phyloP scores from a whole-genome alignment of 2,888 invertebrate genomes.

The Euzetes globulus region DNA sequence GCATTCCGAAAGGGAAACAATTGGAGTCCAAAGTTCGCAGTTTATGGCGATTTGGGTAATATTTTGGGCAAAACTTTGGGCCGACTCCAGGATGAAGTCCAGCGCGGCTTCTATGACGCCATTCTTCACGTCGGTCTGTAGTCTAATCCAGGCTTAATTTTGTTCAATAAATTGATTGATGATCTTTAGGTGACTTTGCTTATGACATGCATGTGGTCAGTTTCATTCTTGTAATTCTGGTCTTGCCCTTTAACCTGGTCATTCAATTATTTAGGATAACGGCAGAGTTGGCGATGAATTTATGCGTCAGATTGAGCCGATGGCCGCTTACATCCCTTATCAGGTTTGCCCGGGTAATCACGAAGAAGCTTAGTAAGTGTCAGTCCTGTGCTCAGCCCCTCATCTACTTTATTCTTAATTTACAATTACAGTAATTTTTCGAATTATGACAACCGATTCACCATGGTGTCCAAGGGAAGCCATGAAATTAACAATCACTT shows the following conservation, averaged over 20 bases:
- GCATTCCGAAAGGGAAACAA: slow-evolving; percentile 43
- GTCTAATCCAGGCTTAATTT: neutral
- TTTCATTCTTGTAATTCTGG: neutral
- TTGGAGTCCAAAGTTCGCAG: slow-evolving; percentile 43
- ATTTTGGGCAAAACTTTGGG: slow-evolving; percentile 31
- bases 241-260: neutral
- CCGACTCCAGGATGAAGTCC: slow-evolving; percentile 27
- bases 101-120: slow-evolving; percentile 28
- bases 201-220: slow-evolving; percentile 32
- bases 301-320: slow-evolving; percentile 80
- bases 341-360: slow-evolving; percentile 80
- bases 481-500: slow-evolving; percentile 53
- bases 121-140: slow-evolving; percentile 32
- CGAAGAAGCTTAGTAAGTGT: slow-evolving; percentile 55
- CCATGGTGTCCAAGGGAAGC: slow-evolving; percentile 46
- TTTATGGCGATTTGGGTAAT: slow-evolving; percentile 46
- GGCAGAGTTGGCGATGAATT: slow-evolving; percentile 67
- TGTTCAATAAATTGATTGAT: no score
- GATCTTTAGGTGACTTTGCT: slow-evolving; percentile 31
- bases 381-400: no score
- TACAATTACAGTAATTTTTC: slow-evolving; percentile 52
- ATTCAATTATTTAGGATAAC: slow-evolving; percentile 43
- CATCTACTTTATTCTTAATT: neutral
- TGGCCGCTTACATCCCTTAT: slow-evolving; percentile 84
- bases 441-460: slow-evolving; percentile 52